Evolutionary conservation across 2,113 vertebrate species (phyloP), one percentile per base, ranked within the genome.

Genomic region (Sigmodon hispidus): DNA sequence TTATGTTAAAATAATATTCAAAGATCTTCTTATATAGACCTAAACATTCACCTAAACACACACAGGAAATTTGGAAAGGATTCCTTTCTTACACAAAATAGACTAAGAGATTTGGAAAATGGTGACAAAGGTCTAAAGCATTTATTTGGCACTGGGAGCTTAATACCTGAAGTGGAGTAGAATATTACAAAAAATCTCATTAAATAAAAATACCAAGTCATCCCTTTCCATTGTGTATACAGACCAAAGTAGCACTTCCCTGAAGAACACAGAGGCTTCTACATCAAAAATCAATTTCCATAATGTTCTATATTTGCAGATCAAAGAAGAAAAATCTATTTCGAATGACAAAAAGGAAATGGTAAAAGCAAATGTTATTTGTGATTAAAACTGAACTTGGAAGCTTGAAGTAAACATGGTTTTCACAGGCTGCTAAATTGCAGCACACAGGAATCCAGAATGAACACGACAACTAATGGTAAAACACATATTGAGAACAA

Each of bases 261-360:
- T 76, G 11, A 87, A 87, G 70, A 93, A 52, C 24, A 48, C 61
- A 69, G 52, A 77, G 40, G 7, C 1, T 89, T 79, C 69, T 61
- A 55, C 36, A 84, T 57, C 48, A 86, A 73, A 95, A 92, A 63
- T 52, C 55, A 75, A 0, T 84, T 83, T 73, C 36, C 24, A 75
- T 88, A 69, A 79, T 90, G 26, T 5, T 43, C 7, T 16, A 11
- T 50, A 57, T 76, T 75, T 57, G 24, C 45, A 90, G 10, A 57
- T 70, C 17, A 55, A n/a, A 90, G 43, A 83, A 85, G 55, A 76
- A 95, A 85, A 93, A 31, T 40, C 31, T 86, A 19, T 70, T 90
- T 87, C 43, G 83, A 90, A 87, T 31, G 26, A 73, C 43, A 36
- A 29, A 59, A 63, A 81, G 69, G 69, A 89, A 81, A 80, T 75